These are phyloP conservation scores for Prunella strophiata DNA, from an alignment of 2,797 vertebrate genomes.

Conservation along the genomic window DNA sequence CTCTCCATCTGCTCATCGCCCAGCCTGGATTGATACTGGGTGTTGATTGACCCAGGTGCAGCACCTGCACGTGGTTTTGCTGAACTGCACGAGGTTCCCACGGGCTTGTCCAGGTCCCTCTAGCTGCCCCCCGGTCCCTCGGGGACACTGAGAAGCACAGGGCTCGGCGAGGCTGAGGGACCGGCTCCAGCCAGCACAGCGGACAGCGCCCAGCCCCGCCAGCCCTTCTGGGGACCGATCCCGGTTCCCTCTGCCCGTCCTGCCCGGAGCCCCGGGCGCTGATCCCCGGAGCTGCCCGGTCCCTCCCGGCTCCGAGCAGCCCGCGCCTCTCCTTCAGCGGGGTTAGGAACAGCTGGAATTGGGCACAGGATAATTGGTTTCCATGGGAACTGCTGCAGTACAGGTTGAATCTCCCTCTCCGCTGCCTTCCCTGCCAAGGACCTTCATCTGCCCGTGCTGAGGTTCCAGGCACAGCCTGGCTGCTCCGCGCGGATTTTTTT, in stretches of 20 bases:
- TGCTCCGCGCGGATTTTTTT: conserved; percentile 36
- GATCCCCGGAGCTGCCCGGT: not conserved
- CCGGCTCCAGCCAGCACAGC: not conserved
- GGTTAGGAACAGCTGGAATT: conserved; percentile 77
- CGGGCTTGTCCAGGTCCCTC: not conserved
- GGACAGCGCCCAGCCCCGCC: not conserved
- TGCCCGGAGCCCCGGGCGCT: no score
- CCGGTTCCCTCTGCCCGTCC: not conserved
- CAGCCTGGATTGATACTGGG: not conserved
- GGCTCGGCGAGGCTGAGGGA: not conserved
- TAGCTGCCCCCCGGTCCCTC: not conserved
- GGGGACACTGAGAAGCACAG: not conserved
- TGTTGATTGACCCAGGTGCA: not conserved
- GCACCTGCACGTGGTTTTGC: not conserved
- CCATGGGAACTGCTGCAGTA: conserved; percentile 78
- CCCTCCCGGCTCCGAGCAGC: conserved; percentile 27
- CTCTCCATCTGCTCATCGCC: not conserved
- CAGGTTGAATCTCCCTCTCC: conserved; percentile 74
- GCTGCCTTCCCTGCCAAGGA: conserved; percentile 60
- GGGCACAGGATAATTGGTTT: conserved; percentile 79
- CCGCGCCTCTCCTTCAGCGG: conserved; percentile 41
- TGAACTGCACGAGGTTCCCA: not conserved
- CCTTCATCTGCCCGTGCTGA: conserved; percentile 69
- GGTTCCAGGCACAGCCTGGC: conserved; percentile 50
- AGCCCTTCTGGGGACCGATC: not conserved